Percentiles rank a stretch among this genome's conserved stretches.
phyloP scores from a whole-genome alignment of 2,888 invertebrate species.

The Ametastegia equiseti region DNA sequence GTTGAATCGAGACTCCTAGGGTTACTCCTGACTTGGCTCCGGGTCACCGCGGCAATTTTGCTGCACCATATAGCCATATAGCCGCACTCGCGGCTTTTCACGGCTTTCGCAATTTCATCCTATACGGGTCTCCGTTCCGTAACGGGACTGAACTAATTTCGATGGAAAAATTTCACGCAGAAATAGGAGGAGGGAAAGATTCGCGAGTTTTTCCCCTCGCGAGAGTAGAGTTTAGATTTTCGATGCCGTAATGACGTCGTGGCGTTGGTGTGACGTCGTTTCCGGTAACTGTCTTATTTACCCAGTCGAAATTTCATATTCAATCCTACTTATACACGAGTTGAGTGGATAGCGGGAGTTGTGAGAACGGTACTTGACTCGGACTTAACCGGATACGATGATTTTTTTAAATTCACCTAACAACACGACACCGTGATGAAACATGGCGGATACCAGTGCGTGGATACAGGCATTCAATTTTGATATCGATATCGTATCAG shows the following conservation, averaged over 20 bases:
- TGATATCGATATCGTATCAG: background rate
- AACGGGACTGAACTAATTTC: slow-evolving; percentile 62
- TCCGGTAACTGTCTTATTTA: slow-evolving; percentile 38
- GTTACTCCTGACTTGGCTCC: slow-evolving; percentile 17
- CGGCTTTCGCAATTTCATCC: slow-evolving; percentile 32
- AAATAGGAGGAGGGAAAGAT: background rate
- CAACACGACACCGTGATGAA: slow-evolving; percentile 42
- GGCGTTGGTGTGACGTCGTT: slow-evolving; percentile 37
- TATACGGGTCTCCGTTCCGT: slow-evolving; percentile 47
- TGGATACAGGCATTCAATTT: background rate
- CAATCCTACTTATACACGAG: slow-evolving; percentile 16
- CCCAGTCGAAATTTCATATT: slow-evolving; percentile 44
- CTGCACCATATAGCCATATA: slow-evolving; percentile 52
- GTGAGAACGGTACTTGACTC: slow-evolving; percentile 47
- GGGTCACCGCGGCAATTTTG: background rate
- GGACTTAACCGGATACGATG: slow-evolving; percentile 45
- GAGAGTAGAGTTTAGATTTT: background rate
- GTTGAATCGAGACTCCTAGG: slow-evolving; percentile 42
- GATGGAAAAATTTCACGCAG: slow-evolving; percentile 66
- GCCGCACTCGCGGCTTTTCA: slow-evolving; percentile 55
- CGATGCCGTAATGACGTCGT: slow-evolving; percentile 33
- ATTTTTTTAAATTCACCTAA: slow-evolving; percentile 37
- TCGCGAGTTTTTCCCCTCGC: background rate
- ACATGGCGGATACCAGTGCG: slow-evolving; percentile 29
- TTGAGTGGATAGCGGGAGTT: slow-evolving; percentile 44